Evolutionary conservation across 2,888 invertebrate genomes (phyloP), one percentile per base, ranked within the genome.

Genomic region (Neoaliturus tenellus): DNA sequence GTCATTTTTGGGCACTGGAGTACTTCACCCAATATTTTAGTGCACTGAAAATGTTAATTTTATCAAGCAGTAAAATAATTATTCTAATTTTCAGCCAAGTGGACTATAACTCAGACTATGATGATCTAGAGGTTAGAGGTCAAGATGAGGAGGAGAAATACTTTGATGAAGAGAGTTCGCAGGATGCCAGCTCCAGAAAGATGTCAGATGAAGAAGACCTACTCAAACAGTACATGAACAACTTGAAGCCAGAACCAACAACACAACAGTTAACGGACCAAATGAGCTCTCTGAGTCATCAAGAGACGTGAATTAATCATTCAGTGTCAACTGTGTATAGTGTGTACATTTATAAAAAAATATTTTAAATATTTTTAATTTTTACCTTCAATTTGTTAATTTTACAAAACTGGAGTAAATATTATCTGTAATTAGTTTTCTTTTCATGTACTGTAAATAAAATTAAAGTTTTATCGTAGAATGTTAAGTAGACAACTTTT

Each of bases 71-170:
- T 31, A 35, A 33, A 33, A 31, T 71, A 17, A 12, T 35, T 28
- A 17, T 71, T 85, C 62, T 87, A 82, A 87, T 85, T 89, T 90
- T 55, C 88, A 93, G 93, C 51, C 91, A 92, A 85, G 95, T 98
- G 3, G 98, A 98, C 90, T 92, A 94, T 87, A 95, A 97, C 91
- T 93, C 95, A 62, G 94, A 94, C 81, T 96, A 96, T 90, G 98
- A 98, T 90, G 93, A 94, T 88, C 89, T 95, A 85, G 94, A 95
- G 84, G 93, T 95, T 81, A 90, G 94, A 84, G 94, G 94, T 58
- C 94, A 94, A 88, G 98, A 98, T 91, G 96, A 95, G 87, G 97
- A 98, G 90, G 98, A 98, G 88, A 95, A 94, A 89, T 98, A 98
- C 90, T 98, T 98, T 91, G 97, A 97, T 90, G 94, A 95, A 3